Conservation (phyloP, 2,888 invertebrate species). For the Cryptophagus acutangulus region DNA sequence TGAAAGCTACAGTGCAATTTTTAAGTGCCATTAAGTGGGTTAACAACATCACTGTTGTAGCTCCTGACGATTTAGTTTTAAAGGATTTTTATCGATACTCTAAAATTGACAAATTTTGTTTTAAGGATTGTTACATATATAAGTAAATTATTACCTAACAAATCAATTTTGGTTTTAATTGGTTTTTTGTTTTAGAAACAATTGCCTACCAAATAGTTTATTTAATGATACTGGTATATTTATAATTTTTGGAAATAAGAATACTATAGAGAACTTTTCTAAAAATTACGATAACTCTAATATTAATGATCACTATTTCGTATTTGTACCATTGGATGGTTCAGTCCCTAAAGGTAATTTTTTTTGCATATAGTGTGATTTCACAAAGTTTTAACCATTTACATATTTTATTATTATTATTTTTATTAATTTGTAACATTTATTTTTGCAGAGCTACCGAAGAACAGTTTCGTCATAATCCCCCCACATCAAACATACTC, state of each 20-base stretch:
- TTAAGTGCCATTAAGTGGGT: conserved; percentile 35
- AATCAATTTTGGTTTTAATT: background rate
- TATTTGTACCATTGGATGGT: conserved; percentile 35
- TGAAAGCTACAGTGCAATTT: conserved; percentile 36
- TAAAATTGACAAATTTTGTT: conserved; percentile 38
- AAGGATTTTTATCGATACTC: conserved; percentile 39
- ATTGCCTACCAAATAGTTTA: conserved; percentile 12
- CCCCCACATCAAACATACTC: too few relatives aligned
- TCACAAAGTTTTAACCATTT: background rate
- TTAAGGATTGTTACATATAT: conserved; percentile 35
- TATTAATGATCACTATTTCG: conserved; percentile 14
- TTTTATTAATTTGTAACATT: conserved; percentile 2
- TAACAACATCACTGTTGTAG: conserved; percentile 39
- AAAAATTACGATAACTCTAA: conserved; percentile 15
- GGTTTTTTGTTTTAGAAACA: conserved; percentile 20
- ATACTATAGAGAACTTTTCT: conserved; percentile 25
- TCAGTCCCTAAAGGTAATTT: conserved; percentile 31
- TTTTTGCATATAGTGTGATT: background rate
- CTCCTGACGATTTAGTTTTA: conserved; percentile 33
- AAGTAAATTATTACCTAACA: conserved; percentile 31
- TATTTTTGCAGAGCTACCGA: conserved; percentile 38
- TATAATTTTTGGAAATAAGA: conserved; percentile 35
- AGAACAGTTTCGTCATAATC: conserved; percentile 38
- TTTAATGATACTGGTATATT: conserved; percentile 25
- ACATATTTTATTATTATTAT: conserved; percentile 2